Conservation (phyloP, 2,797 vertebrate genomes). For the Hephaestus fuliginosus region DNA sequence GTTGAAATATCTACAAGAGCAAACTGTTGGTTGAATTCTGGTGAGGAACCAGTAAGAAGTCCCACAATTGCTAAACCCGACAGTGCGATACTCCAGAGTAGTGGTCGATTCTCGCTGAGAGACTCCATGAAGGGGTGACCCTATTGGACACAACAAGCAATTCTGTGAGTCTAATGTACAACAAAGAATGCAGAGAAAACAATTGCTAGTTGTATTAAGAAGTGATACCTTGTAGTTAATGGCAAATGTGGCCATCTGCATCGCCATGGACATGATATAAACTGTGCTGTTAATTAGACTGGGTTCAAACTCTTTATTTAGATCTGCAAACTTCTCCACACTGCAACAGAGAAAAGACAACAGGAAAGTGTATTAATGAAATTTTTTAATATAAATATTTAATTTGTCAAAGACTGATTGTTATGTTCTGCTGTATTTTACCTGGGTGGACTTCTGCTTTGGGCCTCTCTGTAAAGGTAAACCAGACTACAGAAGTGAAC, state of each 20-base stretch:
- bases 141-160: conserved; percentile 73
- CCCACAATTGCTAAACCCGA: conserved; percentile 92
- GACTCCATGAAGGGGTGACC: conserved; percentile 99
- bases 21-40: conserved; percentile 97
- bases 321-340: conserved; percentile 91
- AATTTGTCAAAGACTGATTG: not conserved
- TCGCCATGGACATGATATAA: conserved; percentile 99
- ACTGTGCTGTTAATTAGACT: conserved; percentile 98
- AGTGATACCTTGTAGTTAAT: conserved; percentile 96
- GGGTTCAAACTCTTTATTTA: conserved; percentile 97
- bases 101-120: conserved; percentile 92
- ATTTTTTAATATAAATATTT: not conserved
- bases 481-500: conserved; percentile 96
- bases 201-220: conserved; percentile 1
- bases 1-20: conserved; percentile 95
- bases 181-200: not conserved
- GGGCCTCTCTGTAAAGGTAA: conserved; percentile 92
- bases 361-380: no score
- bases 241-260: conserved; percentile 99
- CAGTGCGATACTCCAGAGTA: conserved; percentile 94
- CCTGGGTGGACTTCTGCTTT: conserved; percentile 90
- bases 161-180: conserved; percentile 17
- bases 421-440: conserved; percentile 64
- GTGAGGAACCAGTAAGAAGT: conserved; percentile 92
- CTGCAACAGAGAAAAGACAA: conserved; percentile 75